Percentiles rank a stretch among this genome's conserved stretches.
Evolutionary conservation across 2,888 invertebrate species (phyloP).

Genomic region (Drosophila mayaguana): DNA sequence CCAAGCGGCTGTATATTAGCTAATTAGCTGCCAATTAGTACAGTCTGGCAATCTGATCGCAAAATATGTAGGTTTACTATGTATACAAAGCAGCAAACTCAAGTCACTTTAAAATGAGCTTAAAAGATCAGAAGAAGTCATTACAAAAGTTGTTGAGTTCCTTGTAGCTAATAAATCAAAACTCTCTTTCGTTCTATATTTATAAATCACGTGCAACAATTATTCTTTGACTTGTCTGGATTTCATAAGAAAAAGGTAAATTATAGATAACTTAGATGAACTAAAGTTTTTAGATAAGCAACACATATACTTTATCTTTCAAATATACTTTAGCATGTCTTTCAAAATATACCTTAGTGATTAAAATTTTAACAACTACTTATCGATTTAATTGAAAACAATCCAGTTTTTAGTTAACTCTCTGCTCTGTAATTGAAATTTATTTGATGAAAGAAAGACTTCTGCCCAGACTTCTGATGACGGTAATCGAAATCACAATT

Average conservation of each 20-base stretch:
- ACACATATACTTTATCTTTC: too few relatives aligned
- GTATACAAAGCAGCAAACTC: background rate
- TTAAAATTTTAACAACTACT: background rate
- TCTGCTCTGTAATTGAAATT: background rate
- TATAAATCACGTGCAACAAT: too few relatives aligned
- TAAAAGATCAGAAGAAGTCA: background rate
- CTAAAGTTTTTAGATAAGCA: too few relatives aligned
- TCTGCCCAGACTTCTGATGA: background rate
- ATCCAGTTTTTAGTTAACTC: background rate
- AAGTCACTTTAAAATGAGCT: background rate
- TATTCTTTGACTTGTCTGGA: too few relatives aligned
- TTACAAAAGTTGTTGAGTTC: background rate
- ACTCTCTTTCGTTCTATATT: too few relatives aligned
- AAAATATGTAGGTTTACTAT: background rate
- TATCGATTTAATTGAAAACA: background rate
- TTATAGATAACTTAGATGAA: too few relatives aligned
- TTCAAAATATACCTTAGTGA: background rate
- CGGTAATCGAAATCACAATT: slow-evolving; percentile 24
- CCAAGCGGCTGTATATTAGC: slow-evolving; percentile 20
- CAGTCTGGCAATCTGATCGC: slow-evolving; percentile 15
- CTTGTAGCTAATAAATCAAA: too few relatives aligned
- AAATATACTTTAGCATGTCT: too few relatives aligned
- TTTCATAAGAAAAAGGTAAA: too few relatives aligned
- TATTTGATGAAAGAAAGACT: too few relatives aligned
- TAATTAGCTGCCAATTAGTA: slow-evolving; percentile 65